Evolutionary conservation across 2,113 vertebrate species (phyloP).

Genomic region (Ellobius talpinus): DNA sequence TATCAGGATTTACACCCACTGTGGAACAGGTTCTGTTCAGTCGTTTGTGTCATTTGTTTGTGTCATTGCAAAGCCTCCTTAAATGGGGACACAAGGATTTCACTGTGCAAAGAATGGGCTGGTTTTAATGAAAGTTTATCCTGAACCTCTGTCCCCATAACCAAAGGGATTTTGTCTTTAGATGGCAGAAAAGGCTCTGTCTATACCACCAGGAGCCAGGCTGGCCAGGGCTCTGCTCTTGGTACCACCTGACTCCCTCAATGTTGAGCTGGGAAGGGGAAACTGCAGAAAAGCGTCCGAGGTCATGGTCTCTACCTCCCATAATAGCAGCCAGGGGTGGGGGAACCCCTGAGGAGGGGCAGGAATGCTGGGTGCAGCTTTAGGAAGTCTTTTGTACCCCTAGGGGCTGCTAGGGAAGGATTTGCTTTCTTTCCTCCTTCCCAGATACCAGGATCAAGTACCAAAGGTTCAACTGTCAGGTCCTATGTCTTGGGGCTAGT

Average conservation of each 20-base stretch:
- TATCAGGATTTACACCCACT: not conserved
- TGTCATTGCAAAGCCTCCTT: not conserved
- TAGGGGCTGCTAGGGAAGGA: not conserved
- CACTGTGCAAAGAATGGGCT: too few relatives aligned
- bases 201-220: not conserved
- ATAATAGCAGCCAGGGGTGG: too few relatives aligned
- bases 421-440: not conserved
- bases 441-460: not conserved
- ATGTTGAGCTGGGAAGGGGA: too few relatives aligned
- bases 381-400: not conserved
- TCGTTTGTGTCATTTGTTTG: not conserved
- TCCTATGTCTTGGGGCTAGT: not conserved
- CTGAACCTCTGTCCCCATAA: rapidly evolving
- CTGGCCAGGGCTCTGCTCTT: not conserved
- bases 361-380: not conserved
- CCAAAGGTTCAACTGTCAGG: not conserved
- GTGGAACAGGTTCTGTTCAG: not conserved
- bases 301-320: not conserved
- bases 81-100: not conserved
- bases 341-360: not conserved
- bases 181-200: rapidly evolving
- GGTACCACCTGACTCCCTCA: not conserved
- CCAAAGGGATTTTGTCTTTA: too few relatives aligned
- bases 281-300: rapidly evolving
- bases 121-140: not conserved